Evolutionary conservation across 92 coral and sea anemone species (phyloP), one percentile per base, ranked within the genome.

Genomic region (Heteractis magnifica): DNA sequence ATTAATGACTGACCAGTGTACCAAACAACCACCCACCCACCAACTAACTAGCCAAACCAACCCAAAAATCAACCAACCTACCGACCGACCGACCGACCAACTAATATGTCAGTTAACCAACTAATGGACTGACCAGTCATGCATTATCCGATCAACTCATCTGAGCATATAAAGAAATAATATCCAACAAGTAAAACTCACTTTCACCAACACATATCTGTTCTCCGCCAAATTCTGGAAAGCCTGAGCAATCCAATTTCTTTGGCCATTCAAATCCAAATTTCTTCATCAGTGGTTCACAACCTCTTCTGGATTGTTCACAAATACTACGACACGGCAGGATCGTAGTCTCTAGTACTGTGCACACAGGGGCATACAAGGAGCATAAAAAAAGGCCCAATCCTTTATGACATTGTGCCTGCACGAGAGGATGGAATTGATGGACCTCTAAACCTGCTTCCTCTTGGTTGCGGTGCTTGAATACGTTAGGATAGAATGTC

Each of bases 181-280:
- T 18, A 21, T 1, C 4, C 7, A 4, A 68, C 16, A 8, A 5
- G 23, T 48, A 41, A 8, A 48, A n/a, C 49, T 20, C 11, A 21
- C 15, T 26, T 9, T 68, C 13, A 68, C 14, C 73, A 68, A 68
- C 18, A 26, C 73, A 68, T 26, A 68, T 2, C 9, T 8, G 41
- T 3, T 68, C 71, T 3, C 9, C 26, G 9, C 73, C 73, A 26
- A 23, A 68, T 49, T 56, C 21, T 1, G 89, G 89, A 64, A 71
- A 86, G 23, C 0, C 8, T 34, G 77, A 34, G 64, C 89, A 86
- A 48, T 86, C 80, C 75, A 86, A 53, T 59, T 81, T 80, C 77
- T 80, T 21, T 51, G 89, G 89, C 89, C 89, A 86, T 14, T 13
- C 19, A 62, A 86, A 86, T 1, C 89, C 89, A 84, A 73, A 81